phyloP scores from a whole-genome alignment of 2,888 invertebrate species.

The Choristoneura rosaceana region DNA sequence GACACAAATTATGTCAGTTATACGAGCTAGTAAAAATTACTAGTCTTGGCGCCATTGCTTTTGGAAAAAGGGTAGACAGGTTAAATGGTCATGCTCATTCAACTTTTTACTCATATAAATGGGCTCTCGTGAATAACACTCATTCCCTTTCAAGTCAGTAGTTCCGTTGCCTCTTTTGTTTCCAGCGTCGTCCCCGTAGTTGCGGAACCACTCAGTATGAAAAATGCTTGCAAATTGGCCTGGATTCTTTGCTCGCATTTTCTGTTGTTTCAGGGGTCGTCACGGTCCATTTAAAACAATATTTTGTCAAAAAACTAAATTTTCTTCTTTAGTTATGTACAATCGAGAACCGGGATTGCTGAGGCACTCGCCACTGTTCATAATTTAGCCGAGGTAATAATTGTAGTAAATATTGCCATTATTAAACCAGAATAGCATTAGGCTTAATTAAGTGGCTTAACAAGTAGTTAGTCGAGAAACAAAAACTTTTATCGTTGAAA shows the following conservation, averaged over 20 bases:
- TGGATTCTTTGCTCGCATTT: constrained; percentile 33
- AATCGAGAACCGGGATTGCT: too few species aligned
- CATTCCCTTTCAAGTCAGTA: constrained; percentile 44
- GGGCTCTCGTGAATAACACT: constrained; percentile 44
- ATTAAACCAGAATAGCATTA: too few species aligned
- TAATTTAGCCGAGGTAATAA: too few species aligned
- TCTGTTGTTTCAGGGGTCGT: constrained; percentile 6
- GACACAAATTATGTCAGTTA: neutral
- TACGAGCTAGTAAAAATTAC: neutral
- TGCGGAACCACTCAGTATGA: constrained; percentile 36
- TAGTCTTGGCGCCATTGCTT: neutral
- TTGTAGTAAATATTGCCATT: too few species aligned
- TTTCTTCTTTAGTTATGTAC: too few species aligned
- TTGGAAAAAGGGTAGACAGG: constrained; percentile 45
- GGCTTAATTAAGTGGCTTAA: too few species aligned
- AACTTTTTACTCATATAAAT: constrained; percentile 62
- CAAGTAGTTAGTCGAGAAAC: neutral
- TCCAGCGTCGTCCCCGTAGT: constrained; percentile 28
- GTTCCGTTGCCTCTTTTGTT: constrained; percentile 42
- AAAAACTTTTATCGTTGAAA: neutral
- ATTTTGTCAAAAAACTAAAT: neutral
- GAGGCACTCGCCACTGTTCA: too few species aligned
- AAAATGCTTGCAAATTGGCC: constrained; percentile 38
- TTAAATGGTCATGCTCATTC: constrained; percentile 71
- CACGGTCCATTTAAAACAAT: neutral